A percentile compares a stretch with the other conserved stretches of the same genome.
These are phyloP conservation scores for Pygoscelis antarcticus DNA, from an alignment of 2,113 vertebrate species.

Conservation along the genomic window DNA sequence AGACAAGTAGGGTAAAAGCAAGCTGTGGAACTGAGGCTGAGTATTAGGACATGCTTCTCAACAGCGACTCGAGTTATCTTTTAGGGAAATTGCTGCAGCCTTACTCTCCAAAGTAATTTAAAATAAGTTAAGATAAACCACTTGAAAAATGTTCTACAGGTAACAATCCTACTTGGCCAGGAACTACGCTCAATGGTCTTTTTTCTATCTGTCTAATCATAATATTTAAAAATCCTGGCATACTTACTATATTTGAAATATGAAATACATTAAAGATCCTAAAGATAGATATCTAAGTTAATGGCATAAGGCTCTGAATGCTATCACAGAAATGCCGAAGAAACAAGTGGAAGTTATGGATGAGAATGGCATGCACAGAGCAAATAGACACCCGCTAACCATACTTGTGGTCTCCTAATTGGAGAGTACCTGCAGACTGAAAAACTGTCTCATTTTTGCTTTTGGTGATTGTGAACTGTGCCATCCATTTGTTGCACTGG, in stretches of 20 bases:
- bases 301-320: not conserved
- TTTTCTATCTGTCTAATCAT: not conserved
- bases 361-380: not conserved
- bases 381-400: not conserved
- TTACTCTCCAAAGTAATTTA: not conserved
- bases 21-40: not conserved
- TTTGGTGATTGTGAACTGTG: not conserved
- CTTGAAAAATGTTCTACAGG: not conserved
- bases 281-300: not conserved
- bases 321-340: not conserved
- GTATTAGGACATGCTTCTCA: not conserved
- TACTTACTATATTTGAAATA: not conserved
- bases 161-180: not conserved
- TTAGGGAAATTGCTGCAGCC: not conserved
- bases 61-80: not conserved
- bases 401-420: not conserved
- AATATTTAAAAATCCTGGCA: not conserved
- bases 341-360: not conserved
- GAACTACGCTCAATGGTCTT: not conserved
- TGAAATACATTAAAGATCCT: not conserved
- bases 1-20: not conserved
- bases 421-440: not conserved
- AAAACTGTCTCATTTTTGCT: not conserved
- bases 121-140: constrained; percentile 14
- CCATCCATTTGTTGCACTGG: not conserved